Conservation (phyloP, 2,797 vertebrate species). For the Mormyrops boulengeri region DNA sequence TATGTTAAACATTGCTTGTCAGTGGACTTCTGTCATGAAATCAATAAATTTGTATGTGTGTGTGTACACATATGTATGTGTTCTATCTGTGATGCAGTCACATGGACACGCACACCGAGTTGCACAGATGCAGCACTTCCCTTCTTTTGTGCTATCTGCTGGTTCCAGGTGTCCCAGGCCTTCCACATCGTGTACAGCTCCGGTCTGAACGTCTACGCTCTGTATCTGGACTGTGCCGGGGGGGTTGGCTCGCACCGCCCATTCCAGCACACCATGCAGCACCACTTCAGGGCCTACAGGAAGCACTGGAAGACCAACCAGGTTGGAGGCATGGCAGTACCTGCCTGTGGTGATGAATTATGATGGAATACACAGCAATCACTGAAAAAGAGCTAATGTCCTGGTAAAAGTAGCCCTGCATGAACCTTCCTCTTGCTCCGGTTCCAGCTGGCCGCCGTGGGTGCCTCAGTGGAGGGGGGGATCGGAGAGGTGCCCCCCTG, state of each 20-base stretch:
- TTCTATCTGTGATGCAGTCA: background rate
- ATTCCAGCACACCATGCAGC: constrained; percentile 52
- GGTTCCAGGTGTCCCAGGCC: constrained; percentile 49
- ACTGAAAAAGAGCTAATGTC: background rate
- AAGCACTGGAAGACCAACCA: constrained; percentile 23
- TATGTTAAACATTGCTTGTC: background rate
- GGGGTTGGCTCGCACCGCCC: constrained; percentile 27
- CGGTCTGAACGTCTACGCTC: constrained; percentile 62
- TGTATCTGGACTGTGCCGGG: constrained; percentile 65
- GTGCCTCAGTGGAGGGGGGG: no score
- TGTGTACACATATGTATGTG: background rate
- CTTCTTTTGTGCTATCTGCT: background rate
- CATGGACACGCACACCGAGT: background rate
- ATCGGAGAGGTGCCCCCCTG: constrained; percentile 52
- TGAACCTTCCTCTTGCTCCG: background rate
- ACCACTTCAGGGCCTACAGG: constrained; percentile 54
- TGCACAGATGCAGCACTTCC: background rate
- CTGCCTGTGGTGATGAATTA: background rate
- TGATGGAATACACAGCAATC: background rate
- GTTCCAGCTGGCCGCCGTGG: background rate
- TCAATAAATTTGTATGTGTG: background rate
- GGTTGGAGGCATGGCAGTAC: constrained; percentile 30
- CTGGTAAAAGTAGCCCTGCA: background rate
- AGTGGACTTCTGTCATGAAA: background rate
- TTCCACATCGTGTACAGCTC: constrained; percentile 54